phyloP scores from a whole-genome alignment of 2,797 vertebrate genomes.

The Rhadinocentrus ornatus region DNA sequence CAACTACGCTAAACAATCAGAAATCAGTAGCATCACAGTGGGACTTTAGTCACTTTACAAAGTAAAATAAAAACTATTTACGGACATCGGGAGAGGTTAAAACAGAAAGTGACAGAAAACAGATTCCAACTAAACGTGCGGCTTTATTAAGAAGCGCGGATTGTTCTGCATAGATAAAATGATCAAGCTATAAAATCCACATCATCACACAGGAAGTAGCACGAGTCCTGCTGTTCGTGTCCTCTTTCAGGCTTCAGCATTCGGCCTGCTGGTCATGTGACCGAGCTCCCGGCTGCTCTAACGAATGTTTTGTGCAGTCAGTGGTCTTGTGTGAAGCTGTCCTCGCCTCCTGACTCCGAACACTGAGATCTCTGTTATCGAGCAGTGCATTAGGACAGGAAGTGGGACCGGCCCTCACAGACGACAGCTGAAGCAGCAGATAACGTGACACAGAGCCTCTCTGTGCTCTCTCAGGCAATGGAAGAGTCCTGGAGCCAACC shows the following conservation, averaged over 20 bases:
- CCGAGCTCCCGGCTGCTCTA: not conserved
- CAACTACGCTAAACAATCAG: too few species aligned
- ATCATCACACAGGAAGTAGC: not conserved
- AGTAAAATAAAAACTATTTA: too few species aligned
- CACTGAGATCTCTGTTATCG: constrained; percentile 73
- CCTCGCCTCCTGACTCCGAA: constrained; percentile 29
- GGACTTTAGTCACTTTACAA: too few species aligned
- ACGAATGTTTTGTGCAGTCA: constrained; percentile 9
- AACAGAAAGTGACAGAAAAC: too few species aligned
- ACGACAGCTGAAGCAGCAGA: constrained; percentile 67
- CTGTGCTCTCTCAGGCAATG: not conserved
- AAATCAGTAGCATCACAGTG: too few species aligned
- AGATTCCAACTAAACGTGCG: too few species aligned
- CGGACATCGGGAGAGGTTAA: too few species aligned
- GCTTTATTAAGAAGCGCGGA: too few species aligned
- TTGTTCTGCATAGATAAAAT: too few species aligned
- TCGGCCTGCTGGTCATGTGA: constrained; percentile 20
- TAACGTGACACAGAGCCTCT: constrained; percentile 39
- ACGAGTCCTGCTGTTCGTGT: not conserved
- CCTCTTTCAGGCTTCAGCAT: not conserved
- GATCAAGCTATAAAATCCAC: not conserved
- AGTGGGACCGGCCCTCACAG: constrained; percentile 47
- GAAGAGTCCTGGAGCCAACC: constrained; percentile 12
- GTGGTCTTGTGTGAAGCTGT: constrained; percentile 13
- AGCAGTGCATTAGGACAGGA: constrained; percentile 59